Evolutionary conservation across 2,797 vertebrate species (phyloP), one percentile per base, ranked within the genome.

Genomic region (Sylvia borin): DNA sequence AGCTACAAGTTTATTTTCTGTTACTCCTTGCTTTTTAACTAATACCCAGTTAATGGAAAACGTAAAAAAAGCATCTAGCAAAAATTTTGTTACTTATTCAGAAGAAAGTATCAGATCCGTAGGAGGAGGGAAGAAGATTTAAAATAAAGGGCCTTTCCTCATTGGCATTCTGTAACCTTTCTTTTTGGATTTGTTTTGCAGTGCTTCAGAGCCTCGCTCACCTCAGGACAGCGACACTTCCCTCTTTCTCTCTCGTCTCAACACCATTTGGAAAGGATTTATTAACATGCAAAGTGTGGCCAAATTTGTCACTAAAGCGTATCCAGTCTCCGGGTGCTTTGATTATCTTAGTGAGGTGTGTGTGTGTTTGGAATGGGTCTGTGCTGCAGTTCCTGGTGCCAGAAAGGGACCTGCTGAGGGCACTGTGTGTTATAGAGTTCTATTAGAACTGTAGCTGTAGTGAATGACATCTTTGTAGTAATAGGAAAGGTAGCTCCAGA

Each of bases 281-380:
- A 98, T 99, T 93, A 99, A 99, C 97, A 99, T 99, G 99, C 98
- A 99, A 16, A 98, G 98, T 22, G 99, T 99, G 77, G 98, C 99
- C 40, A 99, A 99, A 97, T 99, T 99, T 97, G 98, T 99, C 96
- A 99, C 99, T 66, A 99, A 99, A 95, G 99, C 98, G 29, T 99
- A 99, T 96, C 97, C 99, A 71, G 99, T 99, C 75, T 99, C 99
- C 80, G 99, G 99, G 90, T 98, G 98, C 93, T 97, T 98, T 83
- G 99, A 99, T 96, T 98, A 98, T 73, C 98, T 99, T 64, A 99
- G 99, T 97, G 98, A 98, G 99, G 99, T 53, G 62, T 90, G 84
- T 77, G 5, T 93, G 57, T 58, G 36, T 75, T 48, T 64, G 61
- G 71, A 88, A 19, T 48, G 19, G 43, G 36, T 61, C 62, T 79